These are phyloP conservation scores for Ladona fulva DNA, from an alignment of 1,140 invertebrate species.

Conservation along the genomic window DNA sequence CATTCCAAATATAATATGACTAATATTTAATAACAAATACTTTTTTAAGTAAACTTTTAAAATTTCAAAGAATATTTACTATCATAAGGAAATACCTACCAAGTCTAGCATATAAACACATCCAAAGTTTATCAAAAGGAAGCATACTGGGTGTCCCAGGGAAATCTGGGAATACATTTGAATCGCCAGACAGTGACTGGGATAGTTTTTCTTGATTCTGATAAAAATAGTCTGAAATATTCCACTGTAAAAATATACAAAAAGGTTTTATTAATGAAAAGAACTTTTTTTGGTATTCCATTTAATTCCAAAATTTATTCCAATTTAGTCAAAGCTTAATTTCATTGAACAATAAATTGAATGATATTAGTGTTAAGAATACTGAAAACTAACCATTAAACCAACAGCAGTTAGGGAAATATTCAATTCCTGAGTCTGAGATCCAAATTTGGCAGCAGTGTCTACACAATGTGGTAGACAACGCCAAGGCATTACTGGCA, in stretches of 20 bases:
- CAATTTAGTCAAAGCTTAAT: background rate
- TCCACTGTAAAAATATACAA: constrained; percentile 64
- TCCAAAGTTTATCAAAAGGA: constrained; percentile 89
- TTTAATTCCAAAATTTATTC: constrained; percentile 13
- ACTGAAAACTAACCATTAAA: constrained; percentile 60
- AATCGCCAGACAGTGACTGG: constrained; percentile 56
- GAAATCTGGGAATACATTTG: constrained; percentile 68
- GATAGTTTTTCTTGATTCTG: constrained; percentile 87
- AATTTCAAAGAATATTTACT: constrained; percentile 4
- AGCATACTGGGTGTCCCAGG: constrained; percentile 75
- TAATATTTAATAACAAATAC: too few species aligned
- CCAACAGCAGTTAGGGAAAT: constrained; percentile 97
- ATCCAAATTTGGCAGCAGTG: constrained; percentile 91
- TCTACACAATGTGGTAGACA: constrained; percentile 86
- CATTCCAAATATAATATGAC: too few species aligned
- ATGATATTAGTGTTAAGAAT: too few species aligned
- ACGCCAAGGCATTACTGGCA: constrained; percentile 76
- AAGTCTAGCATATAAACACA: constrained; percentile 84
- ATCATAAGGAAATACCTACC: constrained; percentile 40
- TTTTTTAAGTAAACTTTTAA: background rate
- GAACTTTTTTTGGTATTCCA: constrained; percentile 1
- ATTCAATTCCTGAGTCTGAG: constrained; percentile 94
- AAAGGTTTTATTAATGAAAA: constrained; percentile 13
- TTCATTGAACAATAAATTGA: background rate
- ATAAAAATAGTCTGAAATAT: constrained; percentile 93